Evolutionary conservation across 2,797 vertebrate species (phyloP), one percentile per base, ranked within the genome.

Genomic region (Linurgus olivaceus): DNA sequence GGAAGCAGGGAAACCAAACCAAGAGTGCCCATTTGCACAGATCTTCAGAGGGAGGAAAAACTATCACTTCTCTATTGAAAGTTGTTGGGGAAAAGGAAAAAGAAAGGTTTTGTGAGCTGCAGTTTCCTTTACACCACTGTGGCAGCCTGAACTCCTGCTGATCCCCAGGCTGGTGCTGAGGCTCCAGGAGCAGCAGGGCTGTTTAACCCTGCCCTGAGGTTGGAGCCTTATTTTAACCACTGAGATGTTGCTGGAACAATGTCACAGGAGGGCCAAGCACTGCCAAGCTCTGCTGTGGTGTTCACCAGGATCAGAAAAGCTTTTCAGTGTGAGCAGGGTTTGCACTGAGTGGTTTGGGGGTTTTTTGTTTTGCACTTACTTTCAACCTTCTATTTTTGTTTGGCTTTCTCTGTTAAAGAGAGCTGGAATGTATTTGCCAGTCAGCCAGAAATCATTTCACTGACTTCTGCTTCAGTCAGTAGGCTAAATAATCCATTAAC

Each of bases 121-220:
- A 37, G 37, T 61, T 72, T 29, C 13, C 28, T 23, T 48, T 15
- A 11, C 28, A 19, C 12, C 70, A 6, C 16, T 17, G 14, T 6
- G 31, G 57, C 71, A 66, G 70, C 66, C 55, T 54, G 55, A 54
- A 95, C 97, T 57, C 97, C 97, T 2, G 83, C 96, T 16, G 98
- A 98, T 68, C 97, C 97, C 93, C 97, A 6, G 86, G 92, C 80
- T 98, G 98, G 98, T 96, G 97, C 24, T 93, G 98, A 26, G 98
- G 97, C 14, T 26, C 62, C 51, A 17, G 62, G 51, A 67, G 62
- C 52, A 40, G 76, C 35, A 40, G 63, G 58, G 97, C 79, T 47
- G 98, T 97, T 89, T 94, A 97, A 29, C 98, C 97, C 50, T 98
- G 97, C 80, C 97, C 98, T 15, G 79, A 95, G 97, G 98, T 97